Base-by-base conservation (phyloP, 2,797 vertebrate genomes). In the Danionella dracula region DNA sequence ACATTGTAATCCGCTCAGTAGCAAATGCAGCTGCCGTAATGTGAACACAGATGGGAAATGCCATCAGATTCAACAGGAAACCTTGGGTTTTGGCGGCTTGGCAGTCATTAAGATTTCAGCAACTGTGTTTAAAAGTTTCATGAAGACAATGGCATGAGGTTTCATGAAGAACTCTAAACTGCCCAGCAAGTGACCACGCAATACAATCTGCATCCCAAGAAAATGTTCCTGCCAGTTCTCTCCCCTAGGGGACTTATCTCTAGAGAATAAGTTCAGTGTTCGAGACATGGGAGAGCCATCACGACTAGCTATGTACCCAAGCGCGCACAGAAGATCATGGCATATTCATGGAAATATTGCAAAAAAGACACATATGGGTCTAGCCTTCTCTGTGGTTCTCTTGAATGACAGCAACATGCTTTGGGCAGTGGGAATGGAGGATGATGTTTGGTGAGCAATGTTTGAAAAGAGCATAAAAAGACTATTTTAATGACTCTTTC, bases 261-360 rank as follows among this genome's bases (percentile, higher is more conserved):
- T 31, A 46, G 54, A 49, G 64, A 66, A 45, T 40, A 57, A 66
- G 51, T 66, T 56, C 64, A 66, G 42, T 53, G 48, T 60, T 54
- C 31, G 23, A 71, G 49, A 66, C 41, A 60, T 5, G 15, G 67
- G 49, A 64, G 56, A 71, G 45, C 65, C 54, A 41, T 66, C 55
- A 59, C 15, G 54, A n/a, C n/a, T n/a, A n/a, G n/a, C 55, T 62
- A 62, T 31, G 55, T 58, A 57, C 34, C 58, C 50, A 37, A 17
- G n/a, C 13, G 12, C n/a, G 66, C 46, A 32, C 55, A 19, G 48
- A 45, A 40, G 35, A 68, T 55, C 42, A 53, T 68, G n/a, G 44
- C 55, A 72, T 75, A 65, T 66, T 68, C 55, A 75, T 71, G 17
- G 17, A 71, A 74, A 74, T 54, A 40, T 58, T 13, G 9, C 62